Evolutionary conservation across 37 sponge, comb jelly and placozoan genomes (phyloP), one percentile per base, ranked within the genome.

Genomic region (Tethya wilhelma): DNA sequence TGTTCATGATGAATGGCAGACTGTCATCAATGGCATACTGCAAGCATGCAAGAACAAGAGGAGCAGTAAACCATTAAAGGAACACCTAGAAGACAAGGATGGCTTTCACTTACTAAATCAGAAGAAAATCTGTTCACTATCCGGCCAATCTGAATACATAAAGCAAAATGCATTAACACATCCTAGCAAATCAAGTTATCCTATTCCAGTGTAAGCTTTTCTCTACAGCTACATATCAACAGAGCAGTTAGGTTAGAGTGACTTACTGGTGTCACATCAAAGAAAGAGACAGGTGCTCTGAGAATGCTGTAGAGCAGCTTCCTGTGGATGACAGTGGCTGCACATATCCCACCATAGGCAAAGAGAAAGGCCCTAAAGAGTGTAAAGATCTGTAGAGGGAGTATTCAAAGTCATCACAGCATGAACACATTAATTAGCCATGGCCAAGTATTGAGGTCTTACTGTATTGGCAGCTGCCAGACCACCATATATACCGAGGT

Each of bases 1-100:
- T 96, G 81, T 98, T 98, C 66, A 96, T 44, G 38, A 89, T 94
- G 83, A 98, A 98, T 20, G 99, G 99, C 6, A 98, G 90, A 31
- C 83, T 79, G 74, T 92, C 93, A 71, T 98, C 99, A 70, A 98
- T 94, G 45, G 97, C 80, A 36, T 95, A 97, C 92, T 95, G 64
- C 2, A 69, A 49, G 44, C 12, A 33, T 81, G 38, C 25, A 42
- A 30, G 28, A 59, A 36, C 0, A 64, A 38, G 30, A 32, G 22
- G 9, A 8, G 22, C 63, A 60, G 28, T 65, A 11, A 5, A 65
- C 33, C 5, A 19, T 30, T 30, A 14, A 4, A 36, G 66, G 20
- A 65, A 36, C 39, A 19, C 2, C 9, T 7, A 60, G 22, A 12
- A 25, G 26, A 7, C 9, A 60, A 31, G 37, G 2, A 65, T 5